Evolutionary conservation across 2,888 invertebrate genomes (phyloP).

Genomic region (Polydrusus pterygomalis): DNA sequence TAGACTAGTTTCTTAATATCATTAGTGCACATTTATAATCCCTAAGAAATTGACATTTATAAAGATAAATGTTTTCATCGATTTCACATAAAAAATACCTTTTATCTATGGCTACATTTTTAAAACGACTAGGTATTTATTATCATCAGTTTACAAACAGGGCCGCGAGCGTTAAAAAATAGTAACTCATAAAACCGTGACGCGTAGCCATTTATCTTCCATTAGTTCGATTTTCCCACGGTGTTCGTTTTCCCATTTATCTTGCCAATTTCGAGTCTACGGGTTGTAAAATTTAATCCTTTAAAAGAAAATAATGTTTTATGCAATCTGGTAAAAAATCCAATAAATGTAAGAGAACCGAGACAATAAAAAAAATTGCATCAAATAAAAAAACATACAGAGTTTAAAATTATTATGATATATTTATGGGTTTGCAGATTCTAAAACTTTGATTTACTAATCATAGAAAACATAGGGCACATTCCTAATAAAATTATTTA

Average conservation of each 20-base stretch:
- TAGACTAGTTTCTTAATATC: too few relatives aligned
- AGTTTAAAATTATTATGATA: too few relatives aligned
- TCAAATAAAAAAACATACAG: too few relatives aligned
- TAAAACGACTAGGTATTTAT: constrained; percentile 35
- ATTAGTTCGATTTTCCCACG: constrained; percentile 50
- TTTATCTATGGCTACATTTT: neutral
- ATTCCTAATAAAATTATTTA: too few relatives aligned
- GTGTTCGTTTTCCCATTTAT: constrained; percentile 48
- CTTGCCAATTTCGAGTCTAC: constrained; percentile 46
- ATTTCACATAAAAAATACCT: neutral
- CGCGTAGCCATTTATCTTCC: constrained; percentile 50
- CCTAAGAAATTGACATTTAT: neutral
- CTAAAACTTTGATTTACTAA: too few relatives aligned
- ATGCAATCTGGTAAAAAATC: constrained; percentile 13
- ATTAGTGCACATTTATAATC: too few relatives aligned
- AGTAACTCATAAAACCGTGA: constrained; percentile 49
- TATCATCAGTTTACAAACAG: constrained; percentile 33
- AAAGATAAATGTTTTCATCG: neutral
- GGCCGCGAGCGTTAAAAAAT: constrained; percentile 34
- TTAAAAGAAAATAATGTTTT: constrained; percentile 40
- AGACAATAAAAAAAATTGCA: neutral
- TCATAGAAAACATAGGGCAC: too few relatives aligned
- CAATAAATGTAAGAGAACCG: neutral
- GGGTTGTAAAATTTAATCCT: constrained; percentile 35
- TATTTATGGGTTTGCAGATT: too few relatives aligned